These are phyloP conservation scores for Caenorhabditis brenneri DNA, from an alignment of 1,140 invertebrate species.

Conservation along the genomic window DNA sequence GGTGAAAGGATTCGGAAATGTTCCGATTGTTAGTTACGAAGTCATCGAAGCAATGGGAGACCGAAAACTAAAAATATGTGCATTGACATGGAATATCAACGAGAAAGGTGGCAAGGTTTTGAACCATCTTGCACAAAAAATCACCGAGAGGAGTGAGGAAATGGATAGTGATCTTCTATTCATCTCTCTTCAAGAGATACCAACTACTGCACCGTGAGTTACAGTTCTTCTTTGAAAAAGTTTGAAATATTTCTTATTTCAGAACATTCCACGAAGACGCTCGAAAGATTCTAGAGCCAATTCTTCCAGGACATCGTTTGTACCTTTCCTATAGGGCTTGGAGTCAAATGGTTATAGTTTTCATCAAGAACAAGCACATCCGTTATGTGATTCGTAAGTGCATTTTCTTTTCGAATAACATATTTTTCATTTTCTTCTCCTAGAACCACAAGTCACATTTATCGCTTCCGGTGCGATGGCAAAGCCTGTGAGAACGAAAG, in stretches of 20 bases:
- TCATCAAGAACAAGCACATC: conserved; percentile 36
- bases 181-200: conserved; percentile 50
- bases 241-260: too few species aligned
- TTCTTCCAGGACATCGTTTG: neutral
- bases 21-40: conserved; percentile 41
- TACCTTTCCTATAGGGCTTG: conserved; percentile 42
- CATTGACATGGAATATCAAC: conserved; percentile 53
- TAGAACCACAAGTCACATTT: conserved; percentile 40
- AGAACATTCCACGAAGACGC: conserved; percentile 54
- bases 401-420: neutral
- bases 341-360: conserved; percentile 53
- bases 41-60: conserved; percentile 37
- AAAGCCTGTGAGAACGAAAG: conserved; percentile 53
- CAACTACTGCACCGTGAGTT: conserved; percentile 37
- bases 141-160: neutral
- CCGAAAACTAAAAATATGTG: conserved; percentile 34
- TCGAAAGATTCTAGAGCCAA: conserved; percentile 6
- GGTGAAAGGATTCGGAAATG: conserved; percentile 50
- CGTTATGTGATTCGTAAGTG: conserved; percentile 40
- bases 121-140: neutral
- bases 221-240: neutral
- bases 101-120: conserved; percentile 47
- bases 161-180: conserved; percentile 44
- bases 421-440: neutral
- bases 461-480: conserved; percentile 18